These are phyloP conservation scores for Asarcornis scutulata DNA, from an alignment of 2,113 vertebrate species.

Conservation along the genomic window DNA sequence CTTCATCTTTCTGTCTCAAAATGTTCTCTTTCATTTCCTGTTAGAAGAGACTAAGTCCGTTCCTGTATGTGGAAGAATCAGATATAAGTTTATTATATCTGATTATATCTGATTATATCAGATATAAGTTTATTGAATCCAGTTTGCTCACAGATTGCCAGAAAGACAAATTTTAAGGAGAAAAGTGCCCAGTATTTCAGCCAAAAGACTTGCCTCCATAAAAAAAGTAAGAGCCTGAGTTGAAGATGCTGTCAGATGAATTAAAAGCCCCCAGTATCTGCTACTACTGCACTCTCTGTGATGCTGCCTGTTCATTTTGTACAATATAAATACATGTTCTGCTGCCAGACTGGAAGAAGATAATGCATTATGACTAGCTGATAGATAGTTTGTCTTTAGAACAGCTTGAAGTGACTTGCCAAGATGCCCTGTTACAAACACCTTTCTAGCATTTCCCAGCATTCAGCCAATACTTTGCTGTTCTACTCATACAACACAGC, in stretches of 20 bases:
- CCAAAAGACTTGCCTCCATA: background rate
- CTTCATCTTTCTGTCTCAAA: background rate
- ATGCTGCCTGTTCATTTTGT: background rate
- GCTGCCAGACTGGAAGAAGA: background rate
- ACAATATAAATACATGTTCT: background rate
- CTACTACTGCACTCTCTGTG: background rate
- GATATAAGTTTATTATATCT: background rate
- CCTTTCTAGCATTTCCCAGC: background rate
- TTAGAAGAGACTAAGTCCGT: background rate
- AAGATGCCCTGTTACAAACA: background rate
- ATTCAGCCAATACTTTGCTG: background rate
- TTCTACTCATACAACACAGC: background rate
- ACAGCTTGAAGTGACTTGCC: background rate
- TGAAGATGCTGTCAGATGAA: background rate
- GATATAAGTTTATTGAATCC: conserved; percentile 11
- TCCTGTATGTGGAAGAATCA: background rate
- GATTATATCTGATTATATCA: too few relatives aligned
- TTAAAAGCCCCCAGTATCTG: background rate
- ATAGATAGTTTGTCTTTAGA: background rate
- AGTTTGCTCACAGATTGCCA: background rate
- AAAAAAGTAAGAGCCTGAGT: background rate
- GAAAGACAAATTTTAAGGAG: background rate
- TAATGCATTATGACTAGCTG: background rate
- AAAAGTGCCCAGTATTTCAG: background rate
- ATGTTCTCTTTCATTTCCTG: conserved; percentile 55